Percentiles rank a stretch among this genome's conserved stretches.
phyloP scores from a whole-genome alignment of 2,888 invertebrate species.

The Tiphia femorata region DNA sequence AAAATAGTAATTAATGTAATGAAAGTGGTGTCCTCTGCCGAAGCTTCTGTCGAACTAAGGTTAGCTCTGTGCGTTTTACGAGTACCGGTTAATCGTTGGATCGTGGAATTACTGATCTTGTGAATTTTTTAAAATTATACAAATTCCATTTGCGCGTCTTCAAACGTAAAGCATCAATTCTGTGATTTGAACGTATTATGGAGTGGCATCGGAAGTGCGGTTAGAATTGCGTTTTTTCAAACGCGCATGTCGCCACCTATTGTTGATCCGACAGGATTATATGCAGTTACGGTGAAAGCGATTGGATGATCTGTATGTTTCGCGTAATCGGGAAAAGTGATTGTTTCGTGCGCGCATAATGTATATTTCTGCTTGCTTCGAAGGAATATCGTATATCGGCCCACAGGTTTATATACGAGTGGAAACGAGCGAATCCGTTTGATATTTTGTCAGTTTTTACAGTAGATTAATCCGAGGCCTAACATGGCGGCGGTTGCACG shows the following conservation, averaged over 20 bases:
- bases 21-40: conserved; percentile 58
- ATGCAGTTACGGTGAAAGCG: conserved; percentile 50
- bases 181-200: neutral
- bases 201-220: conserved; percentile 42
- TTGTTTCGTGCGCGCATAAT: neutral
- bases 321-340: conserved; percentile 20
- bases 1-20: conserved; percentile 20
- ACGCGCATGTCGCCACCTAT: conserved; percentile 60
- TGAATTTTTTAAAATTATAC: neutral
- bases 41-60: conserved; percentile 54
- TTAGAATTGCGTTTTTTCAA: conserved; percentile 59
- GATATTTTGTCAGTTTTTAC: conserved; percentile 24
- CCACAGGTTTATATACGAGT: no score
- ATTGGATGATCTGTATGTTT: conserved; percentile 55
- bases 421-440: no score
- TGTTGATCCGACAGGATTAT: conserved; percentile 48
- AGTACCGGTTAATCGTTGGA: conserved; percentile 19
- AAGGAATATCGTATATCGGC: no score
- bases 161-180: neutral
- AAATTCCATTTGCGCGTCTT: neutral
- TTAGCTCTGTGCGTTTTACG: conserved; percentile 40
- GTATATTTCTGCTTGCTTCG: conserved; percentile 11
- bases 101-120: neutral
- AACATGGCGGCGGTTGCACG: conserved; percentile 78
- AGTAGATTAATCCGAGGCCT: conserved; percentile 66